Conservation (phyloP, 2,888 invertebrate genomes). For the Blastobasis lacticolella region DNA sequence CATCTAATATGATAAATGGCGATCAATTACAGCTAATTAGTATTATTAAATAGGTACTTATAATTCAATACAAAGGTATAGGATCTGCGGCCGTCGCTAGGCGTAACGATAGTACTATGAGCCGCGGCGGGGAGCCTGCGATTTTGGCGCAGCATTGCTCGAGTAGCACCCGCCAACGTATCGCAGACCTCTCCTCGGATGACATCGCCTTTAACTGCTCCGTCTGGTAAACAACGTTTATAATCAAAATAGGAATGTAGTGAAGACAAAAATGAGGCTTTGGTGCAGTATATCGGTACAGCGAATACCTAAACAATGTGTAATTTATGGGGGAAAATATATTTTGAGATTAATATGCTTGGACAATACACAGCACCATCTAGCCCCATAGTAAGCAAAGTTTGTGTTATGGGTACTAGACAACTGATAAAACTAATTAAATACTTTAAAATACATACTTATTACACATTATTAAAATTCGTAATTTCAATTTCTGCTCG, state of each 20-base stretch:
- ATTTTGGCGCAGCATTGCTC: slow-evolving; percentile 77
- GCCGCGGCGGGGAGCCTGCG: slow-evolving; percentile 44
- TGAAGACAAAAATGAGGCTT: neutral
- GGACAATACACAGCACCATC: no score
- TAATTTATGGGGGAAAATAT: neutral
- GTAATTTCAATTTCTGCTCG: no score
- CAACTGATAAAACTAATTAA: no score
- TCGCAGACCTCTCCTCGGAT: slow-evolving; percentile 60
- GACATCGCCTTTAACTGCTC: slow-evolving; percentile 67
- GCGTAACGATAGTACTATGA: slow-evolving; percentile 45
- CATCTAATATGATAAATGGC: no score
- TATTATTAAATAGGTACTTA: no score
- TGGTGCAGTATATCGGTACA: neutral
- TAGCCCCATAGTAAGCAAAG: no score
- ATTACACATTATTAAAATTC: no score
- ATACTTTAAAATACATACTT: no score
- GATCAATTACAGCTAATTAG: no score
- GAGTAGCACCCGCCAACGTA: slow-evolving; percentile 79
- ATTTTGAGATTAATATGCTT: no score
- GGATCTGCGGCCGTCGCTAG: slow-evolving; percentile 55
- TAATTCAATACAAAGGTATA: slow-evolving; percentile 49
- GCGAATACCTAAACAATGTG: neutral
- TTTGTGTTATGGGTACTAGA: no score
- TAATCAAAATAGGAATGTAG: neutral
- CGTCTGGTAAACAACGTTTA: slow-evolving; percentile 37